These are phyloP conservation scores for Ptiloglossa arizonensis DNA, from an alignment of 1,140 invertebrate species.

Conservation along the genomic window DNA sequence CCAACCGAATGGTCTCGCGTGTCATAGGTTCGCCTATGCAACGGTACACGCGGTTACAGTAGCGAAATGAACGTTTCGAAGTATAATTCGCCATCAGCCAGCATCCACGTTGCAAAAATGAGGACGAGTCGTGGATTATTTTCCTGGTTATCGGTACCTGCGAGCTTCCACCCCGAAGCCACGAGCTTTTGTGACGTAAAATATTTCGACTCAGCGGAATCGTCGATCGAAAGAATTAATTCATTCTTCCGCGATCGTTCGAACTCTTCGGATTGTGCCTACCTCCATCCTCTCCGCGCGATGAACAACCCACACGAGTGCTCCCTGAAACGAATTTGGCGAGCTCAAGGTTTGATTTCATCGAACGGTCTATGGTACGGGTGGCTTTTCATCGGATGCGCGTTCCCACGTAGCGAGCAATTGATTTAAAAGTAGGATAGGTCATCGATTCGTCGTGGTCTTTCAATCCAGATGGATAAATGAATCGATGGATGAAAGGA, in stretches of 20 bases:
- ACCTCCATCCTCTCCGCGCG: slow-evolving; percentile 13
- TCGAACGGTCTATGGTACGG: slow-evolving; percentile 43
- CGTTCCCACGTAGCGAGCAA: slow-evolving; percentile 59
- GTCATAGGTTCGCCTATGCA: too few species aligned
- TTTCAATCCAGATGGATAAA: slow-evolving; percentile 47
- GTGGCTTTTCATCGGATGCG: slow-evolving; percentile 62
- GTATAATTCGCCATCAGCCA: too few species aligned
- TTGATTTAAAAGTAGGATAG: slow-evolving; percentile 68
- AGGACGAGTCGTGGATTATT: not conserved
- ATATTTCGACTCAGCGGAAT: slow-evolving; percentile 54
- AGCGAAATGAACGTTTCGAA: too few species aligned
- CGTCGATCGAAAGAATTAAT: slow-evolving; percentile 51
- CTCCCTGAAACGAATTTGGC: slow-evolving; percentile 59
- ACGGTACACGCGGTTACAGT: too few species aligned
- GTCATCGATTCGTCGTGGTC: slow-evolving; percentile 62
- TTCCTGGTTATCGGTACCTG: too few species aligned
- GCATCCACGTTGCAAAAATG: not conserved
- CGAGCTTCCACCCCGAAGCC: too few species aligned
- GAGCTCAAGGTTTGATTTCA: slow-evolving; percentile 64
- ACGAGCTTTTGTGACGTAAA: slow-evolving; percentile 30
- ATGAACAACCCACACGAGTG: slow-evolving; percentile 42
- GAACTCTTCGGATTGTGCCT: slow-evolving; percentile 48
- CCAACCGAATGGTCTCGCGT: too few species aligned
- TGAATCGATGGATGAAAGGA: slow-evolving; percentile 40
- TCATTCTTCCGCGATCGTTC: slow-evolving; percentile 53